These are phyloP conservation scores for Lithosia quadra DNA, from an alignment of 2,888 invertebrate species.

Conservation along the genomic window DNA sequence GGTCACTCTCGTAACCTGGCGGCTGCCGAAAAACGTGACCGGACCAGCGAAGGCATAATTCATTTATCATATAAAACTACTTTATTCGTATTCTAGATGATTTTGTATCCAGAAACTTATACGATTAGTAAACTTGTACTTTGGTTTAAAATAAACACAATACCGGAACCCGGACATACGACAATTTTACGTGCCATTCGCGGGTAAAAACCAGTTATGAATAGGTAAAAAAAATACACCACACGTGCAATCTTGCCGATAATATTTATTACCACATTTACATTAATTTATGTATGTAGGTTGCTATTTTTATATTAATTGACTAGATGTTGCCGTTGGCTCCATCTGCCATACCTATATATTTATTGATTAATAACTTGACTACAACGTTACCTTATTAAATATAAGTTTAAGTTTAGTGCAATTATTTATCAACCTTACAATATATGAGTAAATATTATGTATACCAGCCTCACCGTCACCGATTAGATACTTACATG, in stretches of 20 bases:
- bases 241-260: neutral
- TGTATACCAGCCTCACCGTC: too few species aligned
- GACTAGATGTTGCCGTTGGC: neutral
- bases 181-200: neutral
- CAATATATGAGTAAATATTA: neutral
- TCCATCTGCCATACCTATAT: neutral
- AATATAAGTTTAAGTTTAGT: neutral
- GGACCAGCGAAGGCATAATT: too few species aligned
- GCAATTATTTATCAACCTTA: neutral
- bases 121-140: neutral
- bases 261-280: conserved; percentile 3
- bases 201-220: neutral
- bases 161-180: neutral
- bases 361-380: neutral
- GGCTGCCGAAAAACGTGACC: too few species aligned
- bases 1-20: too few species aligned
- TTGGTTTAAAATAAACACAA: neutral
- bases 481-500: neutral
- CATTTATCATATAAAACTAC: too few species aligned
- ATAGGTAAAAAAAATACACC: neutral
- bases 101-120: neutral
- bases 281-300: conserved; percentile 4
- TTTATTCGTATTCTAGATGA: neutral
- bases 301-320: neutral
- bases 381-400: neutral